Evolutionary conservation across 2,888 invertebrate genomes (phyloP), one percentile per base, ranked within the genome.

Genomic region (Taphrorychus bicolor): DNA sequence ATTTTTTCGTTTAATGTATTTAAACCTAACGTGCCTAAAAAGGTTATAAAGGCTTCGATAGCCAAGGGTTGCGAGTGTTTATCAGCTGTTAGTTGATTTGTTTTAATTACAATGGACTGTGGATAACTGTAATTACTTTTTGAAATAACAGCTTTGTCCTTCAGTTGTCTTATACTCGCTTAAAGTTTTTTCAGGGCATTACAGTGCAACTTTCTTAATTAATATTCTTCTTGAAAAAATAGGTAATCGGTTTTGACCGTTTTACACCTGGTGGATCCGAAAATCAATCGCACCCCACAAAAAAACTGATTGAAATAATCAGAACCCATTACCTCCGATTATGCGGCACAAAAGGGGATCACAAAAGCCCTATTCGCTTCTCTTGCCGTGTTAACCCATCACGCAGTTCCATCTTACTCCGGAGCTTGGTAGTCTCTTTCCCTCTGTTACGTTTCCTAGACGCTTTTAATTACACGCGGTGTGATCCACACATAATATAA

Each of bases 221-320:
- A 45, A 45, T 45, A 23, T 21, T 58, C 45, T 45, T 22, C 42
- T 58, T n/a, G 45, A 42, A 21, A n/a, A n/a, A 45, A 42, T 11
- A 11, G 18, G 42, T 58, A 58, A 58, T 58, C 58, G 19, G 45
- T 42, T 58, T 59, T 58, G 11, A 19, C 19, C 11, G 11, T 24
- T 65, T 59, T 32, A 42, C 65, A 66, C 65, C 65, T 66, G 65
- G 65, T 23, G 7, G 7, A 19, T 51, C 32, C 40, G n/a, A 40
- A 59, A 62, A 65, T 65, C 64, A 65, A 65, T 65, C 58, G 45
- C n/a, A 59, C 9, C 64, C 53, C 24, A 58, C 53, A 59, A 59
- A 66, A 63, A 66, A 66, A 24, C 21, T 48, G 59, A 66, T 66
- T 66, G 65, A 53, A 66, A 59, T 59, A 66, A 66, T 66, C 65